Conservation (phyloP, 1,140 invertebrate genomes). For the Scaptomyza graminum region DNA sequence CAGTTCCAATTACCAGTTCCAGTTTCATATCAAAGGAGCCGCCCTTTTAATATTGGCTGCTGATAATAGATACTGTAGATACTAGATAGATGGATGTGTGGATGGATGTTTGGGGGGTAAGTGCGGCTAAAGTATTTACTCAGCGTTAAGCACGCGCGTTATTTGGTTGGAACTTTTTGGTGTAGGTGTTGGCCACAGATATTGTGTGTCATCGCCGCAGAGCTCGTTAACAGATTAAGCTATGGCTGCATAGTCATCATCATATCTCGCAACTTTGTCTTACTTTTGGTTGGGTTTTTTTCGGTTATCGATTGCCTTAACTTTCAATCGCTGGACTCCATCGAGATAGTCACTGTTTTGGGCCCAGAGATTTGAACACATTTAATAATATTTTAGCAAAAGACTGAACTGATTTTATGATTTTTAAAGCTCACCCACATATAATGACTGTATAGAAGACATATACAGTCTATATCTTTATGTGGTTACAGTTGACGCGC, state of each 20-base stretch:
- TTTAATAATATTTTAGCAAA: too few species aligned
- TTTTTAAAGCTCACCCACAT: too few species aligned
- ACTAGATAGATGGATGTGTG: slow-evolving; percentile 1
- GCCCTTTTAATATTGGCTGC: slow-evolving; percentile 13
- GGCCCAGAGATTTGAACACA: slow-evolving; percentile 40
- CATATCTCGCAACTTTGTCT: background rate
- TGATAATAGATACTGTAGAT: slow-evolving; percentile 33
- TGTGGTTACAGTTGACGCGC: slow-evolving; percentile 2
- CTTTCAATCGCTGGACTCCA: slow-evolving; percentile 52
- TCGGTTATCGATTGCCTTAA: slow-evolving; percentile 36
- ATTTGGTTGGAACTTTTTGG: slow-evolving; percentile 66
- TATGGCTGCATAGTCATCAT: slow-evolving; percentile 11
- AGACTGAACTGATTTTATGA: too few species aligned
- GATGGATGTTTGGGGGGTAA: slow-evolving; percentile 56
- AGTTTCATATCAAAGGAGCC: slow-evolving; percentile 44
- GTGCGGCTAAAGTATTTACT: slow-evolving; percentile 55
- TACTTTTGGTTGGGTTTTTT: background rate
- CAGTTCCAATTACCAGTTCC: slow-evolving; percentile 2
- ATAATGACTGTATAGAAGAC: slow-evolving; percentile 10
- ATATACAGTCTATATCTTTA: background rate
- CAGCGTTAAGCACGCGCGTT: slow-evolving; percentile 17
- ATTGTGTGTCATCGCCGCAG: slow-evolving; percentile 46
- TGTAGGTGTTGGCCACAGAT: slow-evolving; percentile 64
- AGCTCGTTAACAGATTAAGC: slow-evolving; percentile 55
- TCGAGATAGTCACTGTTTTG: slow-evolving; percentile 44